Percentiles rank a stretch among this genome's conserved stretches.
Evolutionary conservation across 1,140 invertebrate species (phyloP).

Genomic region (Drosophila pseudoananassae): DNA sequence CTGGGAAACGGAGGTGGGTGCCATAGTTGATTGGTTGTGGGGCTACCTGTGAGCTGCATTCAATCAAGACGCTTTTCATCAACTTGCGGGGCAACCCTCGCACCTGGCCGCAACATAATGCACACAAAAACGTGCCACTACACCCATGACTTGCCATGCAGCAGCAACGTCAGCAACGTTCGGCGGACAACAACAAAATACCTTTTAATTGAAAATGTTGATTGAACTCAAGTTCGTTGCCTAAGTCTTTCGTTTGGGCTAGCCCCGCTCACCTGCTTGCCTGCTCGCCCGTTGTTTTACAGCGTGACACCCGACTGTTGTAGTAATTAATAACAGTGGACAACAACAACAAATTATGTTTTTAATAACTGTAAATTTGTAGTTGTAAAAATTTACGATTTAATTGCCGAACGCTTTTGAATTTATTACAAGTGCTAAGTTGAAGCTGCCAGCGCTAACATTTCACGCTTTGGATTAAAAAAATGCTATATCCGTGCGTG

Average conservation of each 20-base stretch:
- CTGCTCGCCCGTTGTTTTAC: conserved; percentile 50
- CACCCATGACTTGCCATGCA: conserved; percentile 65
- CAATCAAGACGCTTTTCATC: not conserved
- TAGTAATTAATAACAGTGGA: conserved; percentile 78
- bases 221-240: conserved; percentile 81
- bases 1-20: conserved; percentile 12
- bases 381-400: conserved; percentile 82
- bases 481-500: not conserved
- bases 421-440: conserved; percentile 75
- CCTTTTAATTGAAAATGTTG: conserved; percentile 81
- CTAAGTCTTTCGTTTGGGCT: conserved; percentile 76
- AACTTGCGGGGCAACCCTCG: conserved; percentile 57
- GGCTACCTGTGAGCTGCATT: conserved; percentile 1
- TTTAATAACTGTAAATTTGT: conserved; percentile 83
- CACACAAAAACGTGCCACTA: conserved; percentile 73
- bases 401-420: conserved; percentile 73
- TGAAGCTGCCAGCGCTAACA: conserved; percentile 36
- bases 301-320: conserved; percentile 79
- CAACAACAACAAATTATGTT: conserved; percentile 79
- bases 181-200: conserved; percentile 47
- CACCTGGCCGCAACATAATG: conserved; percentile 37
- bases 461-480: conserved; percentile 27
- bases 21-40: conserved; percentile 1
- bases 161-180: conserved; percentile 18
- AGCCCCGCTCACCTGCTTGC: conserved; percentile 8